phyloP scores from a whole-genome alignment of 2,113 vertebrate species.

The Physeter macrocephalus region DNA sequence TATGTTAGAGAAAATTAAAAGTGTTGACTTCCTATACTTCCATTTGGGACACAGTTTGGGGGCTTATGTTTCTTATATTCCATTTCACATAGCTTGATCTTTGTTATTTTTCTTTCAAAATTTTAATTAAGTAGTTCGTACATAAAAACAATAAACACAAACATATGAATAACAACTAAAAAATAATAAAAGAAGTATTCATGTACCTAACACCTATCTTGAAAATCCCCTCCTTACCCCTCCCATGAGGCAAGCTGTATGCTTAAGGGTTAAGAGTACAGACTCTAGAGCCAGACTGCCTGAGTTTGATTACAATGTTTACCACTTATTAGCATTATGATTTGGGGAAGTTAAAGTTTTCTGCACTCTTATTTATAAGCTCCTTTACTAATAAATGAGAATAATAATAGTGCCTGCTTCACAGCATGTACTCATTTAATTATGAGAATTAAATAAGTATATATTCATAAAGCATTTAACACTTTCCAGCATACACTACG shows the following conservation, averaged over 20 bases:
- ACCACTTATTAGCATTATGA: not conserved
- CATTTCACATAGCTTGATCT: not conserved
- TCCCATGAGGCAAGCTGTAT: not conserved
- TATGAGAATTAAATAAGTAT: slow-evolving; percentile 21
- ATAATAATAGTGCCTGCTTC: not conserved
- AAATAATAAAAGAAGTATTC: not conserved
- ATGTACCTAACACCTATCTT: not conserved
- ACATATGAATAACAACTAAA: not conserved
- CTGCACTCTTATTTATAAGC: not conserved
- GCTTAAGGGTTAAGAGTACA: not conserved
- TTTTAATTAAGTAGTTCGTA: not conserved
- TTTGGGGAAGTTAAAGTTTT: not conserved
- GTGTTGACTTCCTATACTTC: not conserved
- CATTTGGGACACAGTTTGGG: not conserved
- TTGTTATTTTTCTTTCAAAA: not conserved
- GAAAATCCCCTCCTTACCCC: not conserved
- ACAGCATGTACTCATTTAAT: not conserved
- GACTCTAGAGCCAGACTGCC: not conserved
- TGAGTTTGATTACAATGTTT: not conserved
- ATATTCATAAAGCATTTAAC: not conserved
- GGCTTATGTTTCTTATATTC: not conserved
- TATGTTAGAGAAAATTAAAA: not conserved
- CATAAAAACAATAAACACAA: not conserved
- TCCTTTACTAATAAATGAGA: slow-evolving; percentile 11
- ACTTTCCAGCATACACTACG: not conserved